Base-by-base conservation (phyloP, 2,888 invertebrate genomes). In the Chesias legatella region DNA sequence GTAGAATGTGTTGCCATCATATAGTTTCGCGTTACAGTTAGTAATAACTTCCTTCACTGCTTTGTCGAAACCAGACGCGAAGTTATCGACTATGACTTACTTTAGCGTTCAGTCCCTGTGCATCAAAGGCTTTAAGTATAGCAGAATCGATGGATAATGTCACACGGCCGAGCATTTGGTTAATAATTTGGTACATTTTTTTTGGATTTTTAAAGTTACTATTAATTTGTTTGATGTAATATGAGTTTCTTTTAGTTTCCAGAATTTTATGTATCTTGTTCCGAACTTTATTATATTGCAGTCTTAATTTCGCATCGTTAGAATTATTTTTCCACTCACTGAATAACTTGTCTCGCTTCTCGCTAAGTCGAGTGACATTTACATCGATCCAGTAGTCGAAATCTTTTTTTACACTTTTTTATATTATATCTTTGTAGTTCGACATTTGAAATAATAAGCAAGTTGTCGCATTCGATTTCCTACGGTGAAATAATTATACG, bases 221-320 rank as follows among this genome's bases (percentile, higher is more conserved):
- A 23, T 35, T 35, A 9, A 35, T 35, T 28, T 35, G 7, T 5
- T 22, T 21, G 1, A 35, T 22, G 10, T 35, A 35, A 8, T 35
- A 28, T 8, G n/a, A 1, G 10, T 36, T 36, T 11, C 36, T 17
- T 28, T 25, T 37, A 9, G 1, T 30, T 30, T 30, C 30, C 9
- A 37, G 7, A 10, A 37, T 4, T 30, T 30, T 37, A 20, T 37
- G 30, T 24, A 25, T 17, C 30, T 37, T 30, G 23, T 37, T 37
- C 0, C 36, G 9, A 20, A 9, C 30, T 37, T 37, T 37, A 3
- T 30, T 30, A 25, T 37, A 37, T 20, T 29, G n/a, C 4, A 35
- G 23, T 13, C 7, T 35, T 13, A 35, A 9, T 29, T 35, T 29
- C 5, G 13, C 9, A 13, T 35, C 29, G 7, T 35, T 22, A 7